Percentiles rank a stretch among this genome's conserved stretches.
Evolutionary conservation across 2,797 vertebrate species (phyloP).

Genomic region (Astyanax mexicanus): DNA sequence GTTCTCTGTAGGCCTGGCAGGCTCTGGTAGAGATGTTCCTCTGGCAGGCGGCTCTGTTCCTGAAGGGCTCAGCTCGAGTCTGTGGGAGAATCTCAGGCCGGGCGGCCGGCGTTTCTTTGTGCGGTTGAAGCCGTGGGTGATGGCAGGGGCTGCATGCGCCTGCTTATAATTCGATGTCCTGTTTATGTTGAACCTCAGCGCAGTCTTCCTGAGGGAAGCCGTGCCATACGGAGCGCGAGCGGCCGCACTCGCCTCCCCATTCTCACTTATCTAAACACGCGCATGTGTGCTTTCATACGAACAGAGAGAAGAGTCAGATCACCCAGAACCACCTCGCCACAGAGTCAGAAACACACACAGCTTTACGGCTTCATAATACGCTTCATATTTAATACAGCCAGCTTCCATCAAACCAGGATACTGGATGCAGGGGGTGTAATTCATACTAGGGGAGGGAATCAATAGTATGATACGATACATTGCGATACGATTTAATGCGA

Average conservation of each 20-base stretch:
- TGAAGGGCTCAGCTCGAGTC: conserved; percentile 17
- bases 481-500: no score
- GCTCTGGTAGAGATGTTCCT: conserved; percentile 4
- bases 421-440: not conserved
- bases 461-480: no score
- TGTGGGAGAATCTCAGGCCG: not conserved
- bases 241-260: conserved; percentile 21
- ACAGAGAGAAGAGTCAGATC: not conserved
- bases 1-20: not conserved
- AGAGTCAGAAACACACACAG: not conserved
- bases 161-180: conserved; percentile 54
- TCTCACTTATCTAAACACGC: conserved; percentile 28
- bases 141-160: conserved; percentile 40
- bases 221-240: conserved; percentile 27
- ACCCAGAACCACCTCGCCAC: not conserved
- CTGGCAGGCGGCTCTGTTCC: conserved; percentile 10
- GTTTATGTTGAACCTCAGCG: conserved; percentile 56
- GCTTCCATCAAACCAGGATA: not conserved
- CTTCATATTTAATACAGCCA: not conserved
- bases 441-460: no score
- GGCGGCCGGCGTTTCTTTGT: conserved; percentile 12
- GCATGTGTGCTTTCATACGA: not conserved
- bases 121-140: conserved; percentile 37
- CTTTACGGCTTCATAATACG: not conserved
- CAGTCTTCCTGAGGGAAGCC: conserved; percentile 57